Conservation (phyloP, 2,113 vertebrate species). For the Osmerus mordax region DNA sequence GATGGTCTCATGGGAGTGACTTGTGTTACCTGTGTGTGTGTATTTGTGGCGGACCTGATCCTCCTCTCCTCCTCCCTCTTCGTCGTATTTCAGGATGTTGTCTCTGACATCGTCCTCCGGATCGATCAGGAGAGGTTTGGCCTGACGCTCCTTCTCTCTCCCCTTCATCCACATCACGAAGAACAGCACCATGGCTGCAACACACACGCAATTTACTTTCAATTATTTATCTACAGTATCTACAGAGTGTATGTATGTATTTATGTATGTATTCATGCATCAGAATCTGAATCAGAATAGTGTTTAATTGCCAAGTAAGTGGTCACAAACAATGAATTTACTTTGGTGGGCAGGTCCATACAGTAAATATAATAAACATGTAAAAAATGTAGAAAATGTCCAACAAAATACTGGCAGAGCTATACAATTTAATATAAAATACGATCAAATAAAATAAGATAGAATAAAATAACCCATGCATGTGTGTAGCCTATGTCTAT, state of each 20-base stretch:
- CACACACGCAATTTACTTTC: not conserved
- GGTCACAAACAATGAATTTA: too few species aligned
- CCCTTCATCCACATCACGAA: conserved; percentile 94
- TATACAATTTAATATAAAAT: too few species aligned
- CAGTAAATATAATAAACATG: too few species aligned
- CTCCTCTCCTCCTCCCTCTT: conserved; percentile 95
- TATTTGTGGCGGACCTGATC: conserved; percentile 81
- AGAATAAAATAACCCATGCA: too few species aligned
- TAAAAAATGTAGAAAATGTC: too few species aligned
- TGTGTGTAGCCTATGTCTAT: too few species aligned
- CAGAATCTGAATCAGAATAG: too few species aligned
- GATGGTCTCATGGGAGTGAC: not conserved
- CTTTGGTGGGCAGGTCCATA: too few species aligned
- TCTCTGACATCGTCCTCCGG: conserved; percentile 94
- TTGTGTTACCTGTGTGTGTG: not conserved
- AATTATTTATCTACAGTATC: not conserved
- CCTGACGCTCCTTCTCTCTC: conserved; percentile 90
- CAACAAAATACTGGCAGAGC: too few species aligned
- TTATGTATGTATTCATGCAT: too few species aligned
- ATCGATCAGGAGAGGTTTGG: conserved; percentile 93
- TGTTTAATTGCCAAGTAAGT: too few species aligned
- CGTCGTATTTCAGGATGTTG: conserved; percentile 96
- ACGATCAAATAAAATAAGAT: too few species aligned
- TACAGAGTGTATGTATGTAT: not conserved
- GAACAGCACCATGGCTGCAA: conserved; percentile 88